Percentiles rank a stretch among this genome's conserved stretches.
These are phyloP conservation scores for Nebria brevicollis DNA, from an alignment of 2,888 invertebrate genomes.

Conservation along the genomic window DNA sequence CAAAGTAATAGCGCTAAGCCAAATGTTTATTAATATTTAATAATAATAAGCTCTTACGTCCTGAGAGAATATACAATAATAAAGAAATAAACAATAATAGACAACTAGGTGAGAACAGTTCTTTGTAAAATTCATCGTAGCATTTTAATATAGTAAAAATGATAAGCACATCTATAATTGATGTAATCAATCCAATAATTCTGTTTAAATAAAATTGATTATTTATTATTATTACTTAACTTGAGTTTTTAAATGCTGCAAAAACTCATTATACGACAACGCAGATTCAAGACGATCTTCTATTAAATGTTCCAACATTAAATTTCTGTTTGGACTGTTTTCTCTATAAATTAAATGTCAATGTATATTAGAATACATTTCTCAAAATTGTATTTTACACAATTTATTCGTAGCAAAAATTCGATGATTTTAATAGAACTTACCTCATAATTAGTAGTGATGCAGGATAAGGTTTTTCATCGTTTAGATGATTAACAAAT, in stretches of 20 bases:
- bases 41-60: slow-evolving; percentile 9
- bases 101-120: not conserved
- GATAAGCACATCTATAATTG: slow-evolving; percentile 14
- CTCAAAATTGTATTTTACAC: no score
- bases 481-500: slow-evolving; percentile 85
- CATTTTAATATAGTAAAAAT: slow-evolving; percentile 15
- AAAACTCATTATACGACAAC: slow-evolving; percentile 97
- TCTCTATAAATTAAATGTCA: slow-evolving; percentile 73
- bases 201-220: slow-evolving; percentile 15
- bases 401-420: no score
- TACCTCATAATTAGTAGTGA: slow-evolving; percentile 85
- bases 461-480: slow-evolving; percentile 83
- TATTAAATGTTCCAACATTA: slow-evolving; percentile 88
- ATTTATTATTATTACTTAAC: slow-evolving; percentile 73
- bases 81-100: slow-evolving; percentile 3
- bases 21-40: not conserved
- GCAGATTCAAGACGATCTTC: slow-evolving; percentile 96
- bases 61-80: slow-evolving; percentile 4
- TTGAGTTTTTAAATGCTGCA: slow-evolving; percentile 92
- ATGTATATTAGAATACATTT: not conserved
- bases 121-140: slow-evolving; percentile 35
- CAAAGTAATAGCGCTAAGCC: slow-evolving; percentile 8
- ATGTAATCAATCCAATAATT: slow-evolving; percentile 6
- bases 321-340: slow-evolving; percentile 83
- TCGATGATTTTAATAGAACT: slow-evolving; percentile 50